Evolutionary conservation across 2,797 vertebrate species (phyloP).

Genomic region (Neomorphus geoffroyi): DNA sequence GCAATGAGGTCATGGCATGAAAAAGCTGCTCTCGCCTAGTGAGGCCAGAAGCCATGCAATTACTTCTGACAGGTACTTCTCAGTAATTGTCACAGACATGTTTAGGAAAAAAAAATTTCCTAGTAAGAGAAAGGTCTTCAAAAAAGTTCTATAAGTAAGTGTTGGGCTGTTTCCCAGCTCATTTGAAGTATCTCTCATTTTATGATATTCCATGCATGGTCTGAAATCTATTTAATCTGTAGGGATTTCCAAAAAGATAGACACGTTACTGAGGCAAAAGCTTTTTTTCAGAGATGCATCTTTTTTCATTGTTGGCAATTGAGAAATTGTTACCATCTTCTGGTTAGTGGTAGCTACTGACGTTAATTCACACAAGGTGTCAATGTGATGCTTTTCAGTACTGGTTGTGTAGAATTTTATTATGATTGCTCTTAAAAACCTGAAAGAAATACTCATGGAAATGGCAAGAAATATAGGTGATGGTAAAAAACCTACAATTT

Average conservation of each 20-base stretch:
- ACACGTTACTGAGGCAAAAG: not conserved
- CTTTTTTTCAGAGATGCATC: not conserved
- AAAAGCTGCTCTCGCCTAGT: not conserved
- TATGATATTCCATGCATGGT: not conserved
- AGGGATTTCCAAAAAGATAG: not conserved
- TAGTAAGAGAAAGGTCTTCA: not conserved
- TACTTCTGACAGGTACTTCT: conserved; percentile 19
- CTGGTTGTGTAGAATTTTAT: not conserved
- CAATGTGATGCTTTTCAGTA: not conserved
- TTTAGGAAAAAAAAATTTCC: not conserved
- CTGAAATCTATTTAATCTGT: not conserved
- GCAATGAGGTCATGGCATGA: not conserved
- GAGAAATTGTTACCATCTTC: not conserved
- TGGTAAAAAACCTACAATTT: not conserved
- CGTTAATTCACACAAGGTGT: not conserved
- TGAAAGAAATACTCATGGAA: not conserved
- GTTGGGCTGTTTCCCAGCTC: not conserved
- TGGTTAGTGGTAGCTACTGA: not conserved
- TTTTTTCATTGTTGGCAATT: not conserved
- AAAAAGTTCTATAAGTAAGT: not conserved
- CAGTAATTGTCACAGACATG: not conserved
- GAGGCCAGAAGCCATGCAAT: not conserved
- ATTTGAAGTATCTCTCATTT: not conserved
- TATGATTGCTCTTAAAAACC: not conserved
- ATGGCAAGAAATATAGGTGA: not conserved